A percentile compares a stretch with the other conserved stretches of the same genome.
phyloP scores from a whole-genome alignment of 92 coral and sea anemone species.

The Phymanthus crucifer region DNA sequence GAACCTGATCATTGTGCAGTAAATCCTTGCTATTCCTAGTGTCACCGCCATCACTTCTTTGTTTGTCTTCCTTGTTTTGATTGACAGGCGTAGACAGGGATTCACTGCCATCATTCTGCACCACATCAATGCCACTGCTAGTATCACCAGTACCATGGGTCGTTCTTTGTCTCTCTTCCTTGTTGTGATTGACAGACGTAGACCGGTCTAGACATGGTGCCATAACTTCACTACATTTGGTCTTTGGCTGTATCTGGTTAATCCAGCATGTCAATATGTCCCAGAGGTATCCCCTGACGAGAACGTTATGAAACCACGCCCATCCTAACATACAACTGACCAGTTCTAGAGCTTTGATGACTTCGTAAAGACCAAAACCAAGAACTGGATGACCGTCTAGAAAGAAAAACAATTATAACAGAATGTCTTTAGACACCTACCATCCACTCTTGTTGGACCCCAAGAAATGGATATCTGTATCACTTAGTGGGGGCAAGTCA shows the following conservation, averaged over 20 bases:
- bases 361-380: constrained; percentile 62
- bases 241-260: not conserved
- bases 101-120: not conserved
- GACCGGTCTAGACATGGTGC: not conserved
- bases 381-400: constrained; percentile 58
- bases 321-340: constrained; percentile 82
- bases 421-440: too few relatives aligned
- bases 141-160: not conserved
- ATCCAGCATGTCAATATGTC: constrained; percentile 69
- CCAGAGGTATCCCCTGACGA: constrained; percentile 71
- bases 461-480: too few relatives aligned
- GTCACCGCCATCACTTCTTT: not conserved
- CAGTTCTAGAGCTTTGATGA: constrained; percentile 77
- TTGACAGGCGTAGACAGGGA: not conserved
- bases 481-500: too few relatives aligned
- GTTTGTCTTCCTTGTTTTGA: not conserved
- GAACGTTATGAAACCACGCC: constrained; percentile 80
- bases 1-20: not conserved
- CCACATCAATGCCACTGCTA: too few relatives aligned
- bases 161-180: not conserved
- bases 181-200: not conserved
- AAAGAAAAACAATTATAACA: not conserved
- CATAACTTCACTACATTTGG: not conserved
- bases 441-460: too few relatives aligned
- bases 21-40: not conserved